Conservation (phyloP, 2,888 invertebrate genomes). For the Trissolcus japonicus region DNA sequence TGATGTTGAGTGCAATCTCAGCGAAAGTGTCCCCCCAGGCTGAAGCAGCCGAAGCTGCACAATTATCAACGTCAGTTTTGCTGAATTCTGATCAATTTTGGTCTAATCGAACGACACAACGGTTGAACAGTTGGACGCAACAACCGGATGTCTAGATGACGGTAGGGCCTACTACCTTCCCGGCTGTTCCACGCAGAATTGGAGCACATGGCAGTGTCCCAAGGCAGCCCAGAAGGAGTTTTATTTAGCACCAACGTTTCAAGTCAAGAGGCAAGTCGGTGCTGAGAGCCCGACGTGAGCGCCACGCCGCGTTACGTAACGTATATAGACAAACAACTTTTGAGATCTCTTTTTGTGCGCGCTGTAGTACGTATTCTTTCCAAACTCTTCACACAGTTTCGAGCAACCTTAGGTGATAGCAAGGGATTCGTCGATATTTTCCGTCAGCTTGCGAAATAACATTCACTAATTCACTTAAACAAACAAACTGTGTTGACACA, state of each 20-base stretch:
- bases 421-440: neutral
- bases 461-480: neutral
- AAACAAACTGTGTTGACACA: neutral
- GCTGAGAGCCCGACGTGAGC: conserved; percentile 47
- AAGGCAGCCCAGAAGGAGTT: conserved; percentile 73
- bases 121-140: conserved; percentile 26
- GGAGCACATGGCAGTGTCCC: conserved; percentile 74
- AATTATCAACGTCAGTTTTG: conserved; percentile 3
- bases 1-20: conserved; percentile 16
- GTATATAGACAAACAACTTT: conserved; percentile 34
- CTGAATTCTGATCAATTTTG: too few species aligned
- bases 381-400: conserved; percentile 27
- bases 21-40: conserved; percentile 1
- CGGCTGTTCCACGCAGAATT: conserved; percentile 70
- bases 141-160: conserved; percentile 54
- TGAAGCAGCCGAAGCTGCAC: conserved; percentile 12
- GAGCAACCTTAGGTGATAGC: neutral
- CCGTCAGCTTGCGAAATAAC: conserved; percentile 1
- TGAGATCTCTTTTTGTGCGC: conserved; percentile 26
- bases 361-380: conserved; percentile 32
- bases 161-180: conserved; percentile 48
- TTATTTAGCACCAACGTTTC: conserved; percentile 74
- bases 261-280: conserved; percentile 51
- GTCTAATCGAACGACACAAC: neutral
- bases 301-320: conserved; percentile 57